Percentiles rank a stretch among this genome's conserved stretches.
Conservation (phyloP, 1,140 invertebrate species). For the Drosophila lacteicornis region DNA sequence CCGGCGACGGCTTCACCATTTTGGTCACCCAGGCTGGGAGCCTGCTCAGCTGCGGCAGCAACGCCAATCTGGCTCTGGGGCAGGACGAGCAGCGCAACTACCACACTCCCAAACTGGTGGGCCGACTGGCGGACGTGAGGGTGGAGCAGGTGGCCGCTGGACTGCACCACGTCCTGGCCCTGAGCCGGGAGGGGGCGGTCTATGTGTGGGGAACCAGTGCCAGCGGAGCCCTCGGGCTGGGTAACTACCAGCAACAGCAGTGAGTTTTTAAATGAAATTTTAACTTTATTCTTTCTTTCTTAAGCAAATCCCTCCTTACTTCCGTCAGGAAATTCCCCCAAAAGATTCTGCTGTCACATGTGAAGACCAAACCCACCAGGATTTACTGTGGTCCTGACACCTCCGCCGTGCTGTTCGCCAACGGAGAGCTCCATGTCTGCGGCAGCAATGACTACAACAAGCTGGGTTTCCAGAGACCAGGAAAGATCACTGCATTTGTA, state of each 20-base stretch:
- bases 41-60: constrained; percentile 90
- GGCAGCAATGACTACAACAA: constrained; percentile 90
- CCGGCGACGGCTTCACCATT: constrained; percentile 87
- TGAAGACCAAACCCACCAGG: constrained; percentile 86
- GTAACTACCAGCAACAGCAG: constrained; percentile 86
- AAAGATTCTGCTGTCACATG: constrained; percentile 80
- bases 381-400: constrained; percentile 88
- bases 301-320: not conserved
- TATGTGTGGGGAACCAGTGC: constrained; percentile 90
- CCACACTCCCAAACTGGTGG: constrained; percentile 88
- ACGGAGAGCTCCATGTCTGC: constrained; percentile 88
- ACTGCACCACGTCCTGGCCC: constrained; percentile 88
- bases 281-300: no score
- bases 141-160: constrained; percentile 89
- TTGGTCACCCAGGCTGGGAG: constrained; percentile 90
- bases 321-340: constrained; percentile 67
- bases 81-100: constrained; percentile 88
- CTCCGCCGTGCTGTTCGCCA: constrained; percentile 88
- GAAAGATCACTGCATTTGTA: constrained; percentile 77
- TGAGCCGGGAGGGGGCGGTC: constrained; percentile 87
- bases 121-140: constrained; percentile 86
- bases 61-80: constrained; percentile 88
- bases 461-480: constrained; percentile 87
- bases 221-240: constrained; percentile 88
- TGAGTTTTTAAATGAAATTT: constrained; percentile 21